Evolutionary conservation across 2,888 invertebrate species (phyloP).

Genomic region (Coecobrya sp.): DNA sequence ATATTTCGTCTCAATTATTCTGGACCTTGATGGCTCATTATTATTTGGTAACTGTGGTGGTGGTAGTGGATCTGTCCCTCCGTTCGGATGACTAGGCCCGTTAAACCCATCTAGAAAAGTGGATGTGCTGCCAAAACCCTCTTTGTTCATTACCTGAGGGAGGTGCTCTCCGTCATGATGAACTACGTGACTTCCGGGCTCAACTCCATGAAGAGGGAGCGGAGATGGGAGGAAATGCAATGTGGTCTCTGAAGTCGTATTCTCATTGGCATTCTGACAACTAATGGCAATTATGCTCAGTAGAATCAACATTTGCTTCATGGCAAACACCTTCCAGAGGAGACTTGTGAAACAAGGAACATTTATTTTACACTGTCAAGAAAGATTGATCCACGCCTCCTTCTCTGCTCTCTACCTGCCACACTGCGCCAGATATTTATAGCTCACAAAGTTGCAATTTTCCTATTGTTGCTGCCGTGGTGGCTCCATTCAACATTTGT

Average conservation of each 20-base stretch:
- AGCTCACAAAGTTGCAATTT: conserved; percentile 58
- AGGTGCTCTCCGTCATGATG: conserved; percentile 78
- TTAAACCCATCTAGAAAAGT: conserved; percentile 77
- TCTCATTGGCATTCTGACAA: conserved; percentile 85
- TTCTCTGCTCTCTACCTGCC: conserved; percentile 23
- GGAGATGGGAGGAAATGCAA: conserved; percentile 84
- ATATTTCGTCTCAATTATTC: conserved; percentile 93
- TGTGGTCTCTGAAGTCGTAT: conserved; percentile 81
- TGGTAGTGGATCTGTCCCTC: conserved; percentile 72
- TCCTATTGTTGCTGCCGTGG: conserved; percentile 39
- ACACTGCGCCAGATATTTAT: conserved; percentile 50
- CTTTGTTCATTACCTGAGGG: conserved; percentile 77
- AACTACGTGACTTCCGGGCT: conserved; percentile 80
- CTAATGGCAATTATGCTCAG: conserved; percentile 85
- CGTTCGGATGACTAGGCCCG: conserved; percentile 63
- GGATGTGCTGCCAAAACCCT: conserved; percentile 76
- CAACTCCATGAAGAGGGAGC: conserved; percentile 75
- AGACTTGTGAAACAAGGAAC: conserved; percentile 77
- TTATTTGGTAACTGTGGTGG: conserved; percentile 61
- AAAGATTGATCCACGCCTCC: conserved; percentile 75
- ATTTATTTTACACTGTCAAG: conserved; percentile 81
- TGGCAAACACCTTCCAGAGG: conserved; percentile 82
- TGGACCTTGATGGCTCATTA: conserved; percentile 90
- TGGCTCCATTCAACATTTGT: conserved; percentile 60
- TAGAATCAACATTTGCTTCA: conserved; percentile 85